These are phyloP conservation scores for Melanotaenia duboulayi DNA, from an alignment of 2,113 vertebrate genomes.

Conservation along the genomic window DNA sequence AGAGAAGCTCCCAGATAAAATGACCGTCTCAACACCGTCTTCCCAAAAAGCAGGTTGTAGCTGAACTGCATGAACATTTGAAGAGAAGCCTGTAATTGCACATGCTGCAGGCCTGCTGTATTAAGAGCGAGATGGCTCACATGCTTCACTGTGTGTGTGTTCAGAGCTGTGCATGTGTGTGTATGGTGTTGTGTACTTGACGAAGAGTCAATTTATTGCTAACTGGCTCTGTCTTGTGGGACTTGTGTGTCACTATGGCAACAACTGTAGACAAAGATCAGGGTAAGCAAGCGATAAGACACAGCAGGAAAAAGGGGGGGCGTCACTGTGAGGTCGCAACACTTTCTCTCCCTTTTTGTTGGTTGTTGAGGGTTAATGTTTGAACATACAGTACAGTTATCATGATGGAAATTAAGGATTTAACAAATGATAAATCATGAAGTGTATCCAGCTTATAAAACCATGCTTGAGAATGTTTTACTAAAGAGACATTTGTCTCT, in stretches of 20 bases:
- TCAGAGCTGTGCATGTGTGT: conserved; percentile 12
- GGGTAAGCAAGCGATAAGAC: not conserved
- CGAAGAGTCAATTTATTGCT: conserved; percentile 52
- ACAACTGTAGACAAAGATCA: conserved; percentile 8
- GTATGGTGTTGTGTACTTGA: conserved; percentile 1
- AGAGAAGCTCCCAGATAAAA: too few species aligned
- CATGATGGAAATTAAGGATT: too few species aligned
- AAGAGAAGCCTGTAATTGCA: not conserved
- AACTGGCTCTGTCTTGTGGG: conserved; percentile 42
- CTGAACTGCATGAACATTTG: not conserved
- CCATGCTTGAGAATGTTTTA: not conserved
- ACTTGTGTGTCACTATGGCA: conserved; percentile 23
- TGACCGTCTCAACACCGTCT: too few species aligned
- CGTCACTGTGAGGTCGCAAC: too few species aligned
- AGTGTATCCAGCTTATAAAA: not conserved
- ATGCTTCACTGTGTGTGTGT: not conserved
- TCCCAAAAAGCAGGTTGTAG: too few species aligned
- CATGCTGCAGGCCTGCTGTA: not conserved
- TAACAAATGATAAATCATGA: not conserved
- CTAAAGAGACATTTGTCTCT: not conserved
- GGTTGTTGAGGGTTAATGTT: not conserved
- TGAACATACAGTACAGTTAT: too few species aligned
- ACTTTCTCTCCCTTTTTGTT: not conserved
- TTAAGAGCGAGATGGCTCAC: not conserved
- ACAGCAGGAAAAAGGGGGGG: not conserved